Conservation (phyloP, 2,113 vertebrate species). For the Sarotherodon lohbergeri region DNA sequence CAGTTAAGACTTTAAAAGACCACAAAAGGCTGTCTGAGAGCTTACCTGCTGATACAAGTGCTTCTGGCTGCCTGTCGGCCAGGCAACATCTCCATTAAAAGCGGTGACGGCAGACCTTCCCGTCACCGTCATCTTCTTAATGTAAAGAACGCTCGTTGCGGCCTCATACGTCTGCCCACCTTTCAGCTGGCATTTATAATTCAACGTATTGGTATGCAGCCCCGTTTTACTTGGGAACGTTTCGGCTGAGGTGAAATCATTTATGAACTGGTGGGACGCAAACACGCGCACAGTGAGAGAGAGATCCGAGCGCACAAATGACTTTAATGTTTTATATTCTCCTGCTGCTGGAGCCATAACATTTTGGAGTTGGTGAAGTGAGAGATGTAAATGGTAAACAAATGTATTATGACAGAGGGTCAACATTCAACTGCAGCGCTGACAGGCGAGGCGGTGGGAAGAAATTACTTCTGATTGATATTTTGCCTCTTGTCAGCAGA, state of each 20-base stretch:
- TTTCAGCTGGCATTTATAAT: neutral
- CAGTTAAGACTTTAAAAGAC: neutral
- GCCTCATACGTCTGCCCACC: neutral
- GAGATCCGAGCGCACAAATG: neutral
- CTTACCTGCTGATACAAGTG: conserved; percentile 27
- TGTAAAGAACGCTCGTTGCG: neutral
- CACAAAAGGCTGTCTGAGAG: conserved; percentile 6
- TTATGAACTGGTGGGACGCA: neutral
- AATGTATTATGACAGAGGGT: conserved; percentile 61
- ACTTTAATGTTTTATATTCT: conserved; percentile 27
- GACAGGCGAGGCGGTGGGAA: conserved; percentile 46
- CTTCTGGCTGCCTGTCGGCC: conserved; percentile 10
- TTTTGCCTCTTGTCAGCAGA: conserved; percentile 62
- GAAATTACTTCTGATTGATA: conserved; percentile 64
- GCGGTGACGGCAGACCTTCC: conserved; percentile 11
- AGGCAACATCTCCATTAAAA: conserved; percentile 39
- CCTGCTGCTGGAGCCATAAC: neutral
- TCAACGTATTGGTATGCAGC: neutral
- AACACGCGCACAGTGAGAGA: neutral
- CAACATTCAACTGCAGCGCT: conserved; percentile 22
- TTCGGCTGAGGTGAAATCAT: neutral
- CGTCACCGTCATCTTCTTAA: conserved; percentile 18
- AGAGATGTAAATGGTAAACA: conserved; percentile 57
- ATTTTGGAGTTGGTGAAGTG: conserved; percentile 21
- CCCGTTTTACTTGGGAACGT: neutral